Evolutionary conservation across 2,113 vertebrate species (phyloP).

Genomic region (Coptodon rendalli): DNA sequence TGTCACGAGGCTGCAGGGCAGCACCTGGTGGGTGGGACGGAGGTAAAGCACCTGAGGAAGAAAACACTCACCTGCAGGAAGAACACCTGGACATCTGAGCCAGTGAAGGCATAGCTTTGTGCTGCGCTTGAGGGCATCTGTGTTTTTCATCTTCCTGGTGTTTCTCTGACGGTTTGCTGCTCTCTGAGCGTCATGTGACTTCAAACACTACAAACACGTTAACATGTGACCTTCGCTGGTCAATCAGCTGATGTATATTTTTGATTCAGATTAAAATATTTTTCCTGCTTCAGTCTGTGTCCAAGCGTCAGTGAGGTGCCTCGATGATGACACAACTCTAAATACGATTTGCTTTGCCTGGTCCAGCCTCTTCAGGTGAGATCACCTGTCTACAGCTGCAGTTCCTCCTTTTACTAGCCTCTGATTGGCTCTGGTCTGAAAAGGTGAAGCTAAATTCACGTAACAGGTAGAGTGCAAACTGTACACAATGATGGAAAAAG

Average conservation of each 20-base stretch:
- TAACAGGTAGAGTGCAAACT: background rate
- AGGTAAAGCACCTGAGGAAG: conserved; percentile 53
- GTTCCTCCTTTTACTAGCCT: background rate
- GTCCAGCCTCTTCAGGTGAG: background rate
- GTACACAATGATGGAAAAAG: background rate
- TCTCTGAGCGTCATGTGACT: background rate
- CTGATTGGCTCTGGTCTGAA: background rate
- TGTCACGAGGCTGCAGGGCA: conserved; percentile 70
- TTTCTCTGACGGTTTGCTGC: background rate
- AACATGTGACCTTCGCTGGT: background rate
- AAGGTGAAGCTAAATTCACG: background rate
- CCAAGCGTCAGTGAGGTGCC: background rate
- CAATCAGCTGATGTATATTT: conserved; percentile 25
- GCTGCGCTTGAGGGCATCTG: background rate
- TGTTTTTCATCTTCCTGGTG: background rate
- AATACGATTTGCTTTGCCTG: background rate
- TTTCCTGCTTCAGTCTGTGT: background rate
- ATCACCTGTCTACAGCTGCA: background rate
- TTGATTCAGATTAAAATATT: conserved; percentile 47
- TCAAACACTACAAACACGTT: background rate
- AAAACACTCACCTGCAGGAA: background rate
- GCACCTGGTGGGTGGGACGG: conserved; percentile 77
- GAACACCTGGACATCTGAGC: background rate
- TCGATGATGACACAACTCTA: background rate
- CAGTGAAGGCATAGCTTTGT: background rate